Base-by-base conservation (phyloP, 1,140 invertebrate genomes). In the Elysia chlorotica region DNA sequence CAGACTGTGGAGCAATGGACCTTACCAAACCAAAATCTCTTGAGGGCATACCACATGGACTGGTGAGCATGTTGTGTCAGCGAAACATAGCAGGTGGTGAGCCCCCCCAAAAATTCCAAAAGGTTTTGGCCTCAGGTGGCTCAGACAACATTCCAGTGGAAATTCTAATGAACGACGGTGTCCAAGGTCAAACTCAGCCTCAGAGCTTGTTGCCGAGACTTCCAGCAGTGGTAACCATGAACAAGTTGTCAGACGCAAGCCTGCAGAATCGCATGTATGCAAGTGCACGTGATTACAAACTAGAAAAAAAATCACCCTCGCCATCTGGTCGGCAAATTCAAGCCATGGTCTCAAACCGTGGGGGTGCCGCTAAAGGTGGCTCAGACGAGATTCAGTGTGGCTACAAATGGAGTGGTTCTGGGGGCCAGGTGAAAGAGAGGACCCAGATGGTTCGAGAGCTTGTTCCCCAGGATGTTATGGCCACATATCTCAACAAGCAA, bases 341-440 rank as follows among this genome's bases (percentile, higher is more conserved):
- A n/a, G n/a, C n/a, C n/a, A n/a, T n/a, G n/a, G n/a, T n/a, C n/a
- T n/a, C n/a, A n/a, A n/a, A n/a, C n/a, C n/a, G n/a, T n/a, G n/a
- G n/a, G n/a, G n/a, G n/a, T n/a, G n/a, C n/a, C n/a, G n/a, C n/a
- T n/a, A n/a, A n/a, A n/a, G n/a, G n/a, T 59, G 56, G 28, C 10
- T 6, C 6, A 30, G 59, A 63, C 53, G 69, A 71, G 25, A 71
- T 71, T 33, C 69, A 71, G 37, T 71, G 69, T 33, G 57, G 57
- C 2, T 71, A 71, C 59, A 71, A 71, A 30, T 71, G 69, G 69
- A 71, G 54, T 63, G 69, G 69, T 2, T 71, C 69, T 30, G 69
- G 69, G 25, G 69, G 69, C 14, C 37, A 62, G n/a, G 69, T 71
- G 25, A 71, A 71, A 30, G 69, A 71, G 37, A 48, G 59, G 17